Base-by-base conservation (phyloP, 1,140 invertebrate genomes). In the Pectinophora gossypiella region DNA sequence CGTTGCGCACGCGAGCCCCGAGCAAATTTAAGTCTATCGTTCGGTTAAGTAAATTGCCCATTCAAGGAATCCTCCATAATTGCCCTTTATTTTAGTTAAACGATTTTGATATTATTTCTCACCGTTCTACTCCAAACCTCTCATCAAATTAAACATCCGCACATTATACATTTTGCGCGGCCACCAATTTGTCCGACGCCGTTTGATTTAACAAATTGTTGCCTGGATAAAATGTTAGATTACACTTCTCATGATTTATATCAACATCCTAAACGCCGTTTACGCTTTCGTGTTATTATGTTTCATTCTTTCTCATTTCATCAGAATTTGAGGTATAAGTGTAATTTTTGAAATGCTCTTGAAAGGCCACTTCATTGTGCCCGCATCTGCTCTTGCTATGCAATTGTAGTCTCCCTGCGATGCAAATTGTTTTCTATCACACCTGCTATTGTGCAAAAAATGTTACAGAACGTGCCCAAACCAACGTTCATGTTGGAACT, bases 81-180 rank as follows among this genome's bases (percentile, higher is more conserved):
- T 56, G 54, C 63, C 66, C 59, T 56, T 65, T 72, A 72, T 76
- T 81, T 77, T 63, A 67, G 66, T 69, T 84, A 78, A 80, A 72
- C 76, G 72, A 59, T 81, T 77, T 76, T 68, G 57, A 72, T 76
- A 76, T 81, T 82, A 85, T 76, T 76, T 68, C 69, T 61, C 55
- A 67, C 64, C 56, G 66, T 62, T 67, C 68, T 45, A 46, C 59
- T 42, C 51, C 35, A 48, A 78, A 76, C 76, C 78, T 57, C 61
- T 82, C 66, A 83, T 85, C 72, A 83, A 69, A 76, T 69, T 72
- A 84, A 82, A 79, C 68, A 73, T 76, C 64, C 66, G 66, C 63
- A 68, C 72, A 80, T 79, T 83, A 84, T 79, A 69, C 73, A 68
- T 81, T 84, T 84, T 72, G 61, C 60, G 66, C 63, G 70, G 57